These are phyloP conservation scores for Silurus aristotelis DNA, from an alignment of 2,797 vertebrate genomes.

Conservation along the genomic window DNA sequence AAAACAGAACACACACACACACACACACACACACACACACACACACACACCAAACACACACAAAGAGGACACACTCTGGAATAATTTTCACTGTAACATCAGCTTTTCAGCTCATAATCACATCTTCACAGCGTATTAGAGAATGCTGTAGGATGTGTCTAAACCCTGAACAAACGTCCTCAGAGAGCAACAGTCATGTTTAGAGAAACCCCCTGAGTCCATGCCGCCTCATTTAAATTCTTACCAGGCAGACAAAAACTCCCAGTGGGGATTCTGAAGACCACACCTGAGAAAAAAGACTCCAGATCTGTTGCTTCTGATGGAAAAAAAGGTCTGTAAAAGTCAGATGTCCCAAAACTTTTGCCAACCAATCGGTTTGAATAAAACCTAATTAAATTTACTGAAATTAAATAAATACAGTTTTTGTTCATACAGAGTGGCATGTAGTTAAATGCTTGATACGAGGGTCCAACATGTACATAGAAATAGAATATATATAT, in stretches of 20 bases:
- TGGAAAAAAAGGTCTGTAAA: not conserved
- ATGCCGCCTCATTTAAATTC: not conserved
- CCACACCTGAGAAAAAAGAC: not conserved
- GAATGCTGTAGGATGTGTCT: not conserved
- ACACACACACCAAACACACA: not conserved
- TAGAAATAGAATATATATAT: too few species aligned
- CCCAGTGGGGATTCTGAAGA: not conserved
- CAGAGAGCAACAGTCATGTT: not conserved
- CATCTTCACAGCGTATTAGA: not conserved
- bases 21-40: not conserved
- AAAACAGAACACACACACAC: not conserved
- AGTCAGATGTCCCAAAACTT: too few species aligned
- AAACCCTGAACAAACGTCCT: not conserved
- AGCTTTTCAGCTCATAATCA: constrained; percentile 8
- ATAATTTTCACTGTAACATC: not conserved
- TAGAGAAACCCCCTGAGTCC: not conserved
- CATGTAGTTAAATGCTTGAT: too few species aligned
- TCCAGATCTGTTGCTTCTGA: not conserved
- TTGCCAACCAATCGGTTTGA: too few species aligned
- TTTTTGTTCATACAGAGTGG: too few species aligned
- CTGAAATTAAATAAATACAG: too few species aligned
- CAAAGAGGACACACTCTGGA: not conserved
- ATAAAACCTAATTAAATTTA: too few species aligned
- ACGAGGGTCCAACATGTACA: too few species aligned
- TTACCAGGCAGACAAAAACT: not conserved